phyloP scores from a whole-genome alignment of 2,888 invertebrate genomes.

The Pachliopta kotzebuea region DNA sequence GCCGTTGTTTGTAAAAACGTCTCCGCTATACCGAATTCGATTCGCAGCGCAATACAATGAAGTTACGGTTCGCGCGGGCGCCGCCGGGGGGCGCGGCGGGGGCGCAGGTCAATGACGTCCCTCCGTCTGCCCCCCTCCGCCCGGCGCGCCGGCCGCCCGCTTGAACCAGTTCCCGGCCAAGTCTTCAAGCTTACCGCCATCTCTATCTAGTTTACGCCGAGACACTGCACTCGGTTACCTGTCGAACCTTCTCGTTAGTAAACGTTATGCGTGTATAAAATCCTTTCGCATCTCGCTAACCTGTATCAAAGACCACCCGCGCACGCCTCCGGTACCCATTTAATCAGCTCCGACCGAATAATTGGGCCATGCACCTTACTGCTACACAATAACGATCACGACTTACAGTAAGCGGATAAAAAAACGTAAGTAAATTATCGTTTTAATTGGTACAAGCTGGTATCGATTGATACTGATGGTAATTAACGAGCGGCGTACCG shows the following conservation, averaged over 20 bases:
- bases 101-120: constrained; percentile 75
- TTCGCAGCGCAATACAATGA: constrained; percentile 69
- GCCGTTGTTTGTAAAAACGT: constrained; percentile 45
- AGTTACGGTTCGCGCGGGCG: constrained; percentile 69
- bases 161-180: constrained; percentile 53
- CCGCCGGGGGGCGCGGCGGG: constrained; percentile 46
- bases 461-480: constrained; percentile 35
- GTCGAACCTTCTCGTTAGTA: constrained; percentile 57
- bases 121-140: constrained; percentile 63
- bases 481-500: constrained; percentile 36
- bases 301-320: constrained; percentile 31
- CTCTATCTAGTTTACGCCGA: constrained; percentile 66
- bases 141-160: constrained; percentile 42
- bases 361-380: constrained; percentile 2
- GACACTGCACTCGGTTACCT: constrained; percentile 54
- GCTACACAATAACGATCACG: not conserved
- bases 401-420: not conserved
- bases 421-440: constrained; percentile 8
- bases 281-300: constrained; percentile 33
- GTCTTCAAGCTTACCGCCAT: constrained; percentile 64
- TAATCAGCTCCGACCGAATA: not conserved
- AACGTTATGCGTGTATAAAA: constrained; percentile 44
- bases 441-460: constrained; percentile 31
- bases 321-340: constrained; percentile 8
- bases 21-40: constrained; percentile 62